phyloP scores from a whole-genome alignment of 1,140 invertebrate genomes.

The Drosophila subobscura region DNA sequence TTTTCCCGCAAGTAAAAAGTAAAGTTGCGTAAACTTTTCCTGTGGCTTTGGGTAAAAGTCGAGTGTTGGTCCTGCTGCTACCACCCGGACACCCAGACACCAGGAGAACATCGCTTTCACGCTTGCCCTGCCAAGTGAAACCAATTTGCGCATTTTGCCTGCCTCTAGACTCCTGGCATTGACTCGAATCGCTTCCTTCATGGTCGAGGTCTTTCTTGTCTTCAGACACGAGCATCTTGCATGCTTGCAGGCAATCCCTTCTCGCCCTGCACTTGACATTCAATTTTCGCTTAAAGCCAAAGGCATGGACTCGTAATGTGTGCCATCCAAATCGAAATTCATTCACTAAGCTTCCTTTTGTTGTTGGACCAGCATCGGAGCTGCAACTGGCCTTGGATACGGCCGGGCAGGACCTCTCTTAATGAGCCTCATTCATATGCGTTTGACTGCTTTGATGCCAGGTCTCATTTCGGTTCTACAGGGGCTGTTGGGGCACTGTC shows the following conservation, averaged over 20 bases:
- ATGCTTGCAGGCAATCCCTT: slow-evolving; percentile 23
- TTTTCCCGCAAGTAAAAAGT: slow-evolving; percentile 35
- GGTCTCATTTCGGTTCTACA: slow-evolving; percentile 1
- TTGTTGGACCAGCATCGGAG: background rate
- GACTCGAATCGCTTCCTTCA: slow-evolving; percentile 8
- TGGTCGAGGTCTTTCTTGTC: background rate
- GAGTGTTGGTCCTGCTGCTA: background rate
- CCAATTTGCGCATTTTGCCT: slow-evolving; percentile 64
- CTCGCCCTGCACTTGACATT: slow-evolving; percentile 35
- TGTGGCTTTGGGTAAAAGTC: slow-evolving; percentile 17
- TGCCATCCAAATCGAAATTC: slow-evolving; percentile 34
- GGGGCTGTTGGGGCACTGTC: no score
- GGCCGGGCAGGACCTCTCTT: slow-evolving; percentile 2
- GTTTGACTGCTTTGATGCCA: slow-evolving; percentile 7
- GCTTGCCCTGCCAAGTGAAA: slow-evolving; percentile 62
- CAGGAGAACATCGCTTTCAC: slow-evolving; percentile 60
- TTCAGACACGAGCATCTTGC: slow-evolving; percentile 23
- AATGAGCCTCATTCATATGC: slow-evolving; percentile 51
- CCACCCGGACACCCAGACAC: background rate
- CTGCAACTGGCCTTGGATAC: background rate
- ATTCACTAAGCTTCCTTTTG: slow-evolving; percentile 33
- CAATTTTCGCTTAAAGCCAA: slow-evolving; percentile 23
- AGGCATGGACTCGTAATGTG: slow-evolving; percentile 25
- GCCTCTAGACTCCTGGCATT: slow-evolving; percentile 26
- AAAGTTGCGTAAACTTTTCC: slow-evolving; percentile 31